Percentiles rank a stretch among this genome's conserved stretches.
phyloP scores from a whole-genome alignment of 2,888 invertebrate species.

The Eupsilia transversa region DNA sequence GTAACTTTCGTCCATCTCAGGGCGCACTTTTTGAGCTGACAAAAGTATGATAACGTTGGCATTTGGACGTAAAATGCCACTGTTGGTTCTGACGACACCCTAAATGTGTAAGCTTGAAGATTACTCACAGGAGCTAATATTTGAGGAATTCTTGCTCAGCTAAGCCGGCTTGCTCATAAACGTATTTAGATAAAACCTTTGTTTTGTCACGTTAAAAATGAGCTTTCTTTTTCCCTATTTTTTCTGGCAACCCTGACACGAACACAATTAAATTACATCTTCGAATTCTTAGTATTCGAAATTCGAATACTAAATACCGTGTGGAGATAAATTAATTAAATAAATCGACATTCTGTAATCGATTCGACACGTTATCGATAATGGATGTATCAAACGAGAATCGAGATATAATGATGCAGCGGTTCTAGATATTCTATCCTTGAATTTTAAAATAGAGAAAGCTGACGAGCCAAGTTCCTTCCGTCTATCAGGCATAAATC shows the following conservation, averaged over 20 bases:
- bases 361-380: conserved; percentile 56
- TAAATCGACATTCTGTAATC: conserved; percentile 53
- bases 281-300: conserved; percentile 37
- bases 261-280: conserved; percentile 5
- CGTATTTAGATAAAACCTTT: conserved; percentile 66
- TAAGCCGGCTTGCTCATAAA: conserved; percentile 66
- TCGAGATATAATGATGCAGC: conserved; percentile 45
- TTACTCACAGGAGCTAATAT: conserved; percentile 85
- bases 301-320: conserved; percentile 42
- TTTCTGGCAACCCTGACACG: conserved; percentile 11
- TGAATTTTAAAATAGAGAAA: conserved; percentile 68
- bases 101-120: conserved; percentile 68
- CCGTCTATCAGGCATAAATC: conserved; percentile 58
- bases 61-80: conserved; percentile 71
- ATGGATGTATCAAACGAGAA: conserved; percentile 50
- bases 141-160: conserved; percentile 79
- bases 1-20: conserved; percentile 58
- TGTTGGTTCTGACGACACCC: conserved; percentile 65
- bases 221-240: conserved; percentile 33
- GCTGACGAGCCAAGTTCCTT: conserved; percentile 59
- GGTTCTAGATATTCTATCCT: conserved; percentile 59
- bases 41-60: conserved; percentile 67
- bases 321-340: conserved; percentile 55
- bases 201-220: conserved; percentile 62
- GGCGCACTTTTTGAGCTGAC: conserved; percentile 45